Conservation (phyloP, 2,113 vertebrate species). For the Lophotis ruficrista region DNA sequence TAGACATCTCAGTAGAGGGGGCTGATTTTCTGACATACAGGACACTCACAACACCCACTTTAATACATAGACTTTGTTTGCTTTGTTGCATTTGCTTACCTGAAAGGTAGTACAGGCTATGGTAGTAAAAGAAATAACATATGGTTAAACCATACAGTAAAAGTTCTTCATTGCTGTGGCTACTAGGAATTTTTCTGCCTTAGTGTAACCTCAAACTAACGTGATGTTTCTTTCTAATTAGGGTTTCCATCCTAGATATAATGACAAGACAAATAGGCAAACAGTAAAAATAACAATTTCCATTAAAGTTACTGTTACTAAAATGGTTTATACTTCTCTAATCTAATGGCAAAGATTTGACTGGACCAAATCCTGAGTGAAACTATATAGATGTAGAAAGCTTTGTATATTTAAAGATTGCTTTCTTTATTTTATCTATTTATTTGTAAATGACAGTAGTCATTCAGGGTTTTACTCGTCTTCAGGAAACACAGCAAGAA, state of each 20-base stretch:
- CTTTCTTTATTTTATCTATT: not conserved
- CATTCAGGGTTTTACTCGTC: not conserved
- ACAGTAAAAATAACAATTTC: not conserved
- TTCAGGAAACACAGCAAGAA: not conserved
- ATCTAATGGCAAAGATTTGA: not conserved
- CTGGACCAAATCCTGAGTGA: not conserved
- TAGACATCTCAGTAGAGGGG: not conserved
- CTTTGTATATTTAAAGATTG: not conserved
- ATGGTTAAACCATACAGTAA: not conserved
- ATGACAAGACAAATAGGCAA: not conserved
- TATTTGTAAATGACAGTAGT: not conserved
- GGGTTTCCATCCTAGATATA: not conserved
- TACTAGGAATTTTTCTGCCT: not conserved
- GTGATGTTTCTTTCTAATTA: not conserved
- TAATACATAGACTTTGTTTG: not conserved
- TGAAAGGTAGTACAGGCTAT: not conserved
- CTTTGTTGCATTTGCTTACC: not conserved
- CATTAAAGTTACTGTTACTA: not conserved
- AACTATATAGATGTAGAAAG: not conserved
- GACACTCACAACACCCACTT: not conserved
- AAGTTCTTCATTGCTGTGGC: not conserved
- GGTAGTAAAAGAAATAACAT: not conserved
- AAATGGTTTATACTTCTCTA: not conserved
- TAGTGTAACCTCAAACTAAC: not conserved
- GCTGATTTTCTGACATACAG: not conserved